Evolutionary conservation across 2,797 vertebrate genomes (phyloP), one percentile per base, ranked within the genome.

Genomic region (Sebastolobus altivelis): DNA sequence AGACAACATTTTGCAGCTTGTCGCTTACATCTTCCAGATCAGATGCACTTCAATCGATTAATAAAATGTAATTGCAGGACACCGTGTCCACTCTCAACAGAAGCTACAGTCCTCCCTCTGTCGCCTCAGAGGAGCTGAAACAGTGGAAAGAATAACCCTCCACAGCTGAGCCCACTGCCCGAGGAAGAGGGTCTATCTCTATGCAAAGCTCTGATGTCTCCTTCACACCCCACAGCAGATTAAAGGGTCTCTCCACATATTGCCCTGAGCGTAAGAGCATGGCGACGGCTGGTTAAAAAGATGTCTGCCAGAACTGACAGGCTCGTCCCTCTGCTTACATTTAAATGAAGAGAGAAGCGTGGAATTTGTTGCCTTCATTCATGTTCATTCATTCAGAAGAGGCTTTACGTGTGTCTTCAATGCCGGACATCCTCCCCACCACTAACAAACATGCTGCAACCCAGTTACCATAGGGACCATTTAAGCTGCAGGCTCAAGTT

Each of bases 381-480:
- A 84, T 52, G 60, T 88, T 79, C 63, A 75, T 78, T 76, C 65
- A 79, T 18, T 56, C 65, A 76, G 65, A 29, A 29, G 61, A 73
- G 71, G 69, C 58, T 81, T 72, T 49, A 78, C 73, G 29, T 59
- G 58, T 2, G 49, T 80, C 71, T 59, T 73, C 62, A 65, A 13
- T 31, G 43, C 37, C 25, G 22, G 37, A 62, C 56, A 68, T 20
- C 75, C 22, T 70, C 56, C 46, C 59, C 55, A 5, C 11, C 27
- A 43, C 38, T 25, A 6, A 65, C 29, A 77, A 66, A 65, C 37
- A 59, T 27, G 35, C 46, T 12, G 12, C 46, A 67, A 25, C 67
- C 52, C 81, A 9, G 91, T 92, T 91, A 63, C 92, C 87, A 93
- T 93, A 71, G 92, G 43, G 82, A 95, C 81, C n/a, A 4, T 75